Evolutionary conservation across 2,797 vertebrate species (phyloP).

Genomic region (Hyperoplus lanceolatus): DNA sequence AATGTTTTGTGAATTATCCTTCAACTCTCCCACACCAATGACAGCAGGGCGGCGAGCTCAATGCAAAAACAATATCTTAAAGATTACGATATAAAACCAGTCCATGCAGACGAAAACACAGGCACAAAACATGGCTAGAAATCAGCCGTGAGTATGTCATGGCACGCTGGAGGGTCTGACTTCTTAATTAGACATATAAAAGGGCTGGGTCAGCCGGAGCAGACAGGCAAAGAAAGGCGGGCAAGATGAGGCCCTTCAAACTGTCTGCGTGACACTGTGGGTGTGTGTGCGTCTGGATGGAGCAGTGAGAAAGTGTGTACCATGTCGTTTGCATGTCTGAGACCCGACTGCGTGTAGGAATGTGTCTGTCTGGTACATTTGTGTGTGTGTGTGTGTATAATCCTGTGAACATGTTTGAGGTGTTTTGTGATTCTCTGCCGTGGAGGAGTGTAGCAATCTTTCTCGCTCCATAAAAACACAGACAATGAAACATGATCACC

Average conservation of each 20-base stretch:
- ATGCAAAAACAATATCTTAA: constrained; percentile 77
- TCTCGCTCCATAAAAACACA: not conserved
- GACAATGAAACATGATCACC: not conserved
- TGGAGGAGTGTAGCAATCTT: not conserved
- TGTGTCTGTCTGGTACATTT: constrained; percentile 55
- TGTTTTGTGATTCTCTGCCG: not conserved
- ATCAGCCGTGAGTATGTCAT: constrained; percentile 82
- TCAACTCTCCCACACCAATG: constrained; percentile 60
- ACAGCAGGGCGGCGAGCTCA: constrained; percentile 52
- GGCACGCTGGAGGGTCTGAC: constrained; percentile 83
- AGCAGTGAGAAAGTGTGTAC: constrained; percentile 73
- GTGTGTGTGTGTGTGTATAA: constrained; percentile 27
- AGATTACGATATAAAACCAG: constrained; percentile 72
- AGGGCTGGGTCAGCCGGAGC: constrained; percentile 80
- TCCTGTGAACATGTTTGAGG: constrained; percentile 23
- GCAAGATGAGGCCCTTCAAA: constrained; percentile 84
- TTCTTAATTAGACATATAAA: constrained; percentile 85
- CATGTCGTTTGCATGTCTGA: constrained; percentile 76
- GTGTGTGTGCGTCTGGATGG: constrained; percentile 65
- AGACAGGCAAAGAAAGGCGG: constrained; percentile 84
- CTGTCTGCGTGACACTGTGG: constrained; percentile 79
- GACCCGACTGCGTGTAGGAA: constrained; percentile 57
- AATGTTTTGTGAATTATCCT: constrained; percentile 65
- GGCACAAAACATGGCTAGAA: constrained; percentile 80
- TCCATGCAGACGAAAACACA: constrained; percentile 72